Evolutionary conservation across 2,888 invertebrate genomes (phyloP).

Genomic region (Pyralis farinalis): DNA sequence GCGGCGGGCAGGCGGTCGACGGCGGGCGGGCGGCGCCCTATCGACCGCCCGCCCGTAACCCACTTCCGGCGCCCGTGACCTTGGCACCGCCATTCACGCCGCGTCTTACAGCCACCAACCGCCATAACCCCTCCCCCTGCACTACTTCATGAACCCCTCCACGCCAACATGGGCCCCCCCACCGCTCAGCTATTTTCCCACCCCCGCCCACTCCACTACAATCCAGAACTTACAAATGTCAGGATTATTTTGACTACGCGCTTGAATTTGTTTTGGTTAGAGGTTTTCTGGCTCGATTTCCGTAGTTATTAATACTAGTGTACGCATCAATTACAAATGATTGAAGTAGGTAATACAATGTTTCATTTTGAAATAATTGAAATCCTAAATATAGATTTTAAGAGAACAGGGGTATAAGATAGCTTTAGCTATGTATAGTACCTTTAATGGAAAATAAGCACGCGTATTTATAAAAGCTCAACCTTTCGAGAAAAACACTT

Average conservation of each 20-base stretch:
- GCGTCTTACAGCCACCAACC: constrained; percentile 52
- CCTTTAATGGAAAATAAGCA: no score
- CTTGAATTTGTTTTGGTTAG: constrained; percentile 38
- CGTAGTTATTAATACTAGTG: no score
- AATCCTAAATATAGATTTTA: no score
- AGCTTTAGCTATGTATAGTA: no score
- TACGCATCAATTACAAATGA: no score
- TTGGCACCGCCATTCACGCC: constrained; percentile 76
- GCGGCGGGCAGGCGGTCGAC: constrained; percentile 25
- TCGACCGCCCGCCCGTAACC: constrained; percentile 78
- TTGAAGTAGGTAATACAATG: no score
- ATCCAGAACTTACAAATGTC: constrained; percentile 46
- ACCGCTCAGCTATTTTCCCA: constrained; percentile 13
- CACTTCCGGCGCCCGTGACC: constrained; percentile 79
- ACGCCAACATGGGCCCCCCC: constrained; percentile 15
- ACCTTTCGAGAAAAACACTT: no score
- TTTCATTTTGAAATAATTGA: no score
- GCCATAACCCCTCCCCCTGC: constrained; percentile 19
- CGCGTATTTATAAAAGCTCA: no score
- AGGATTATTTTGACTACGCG: constrained; percentile 47
- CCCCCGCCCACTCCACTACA: constrained; percentile 22
- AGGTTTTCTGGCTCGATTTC: no score
- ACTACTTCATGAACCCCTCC: constrained; percentile 16
- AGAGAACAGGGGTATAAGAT: no score
- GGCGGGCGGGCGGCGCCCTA: constrained; percentile 38